Evolutionary conservation across 2,888 invertebrate species (phyloP).

Genomic region (Eustalomyia histrio): DNA sequence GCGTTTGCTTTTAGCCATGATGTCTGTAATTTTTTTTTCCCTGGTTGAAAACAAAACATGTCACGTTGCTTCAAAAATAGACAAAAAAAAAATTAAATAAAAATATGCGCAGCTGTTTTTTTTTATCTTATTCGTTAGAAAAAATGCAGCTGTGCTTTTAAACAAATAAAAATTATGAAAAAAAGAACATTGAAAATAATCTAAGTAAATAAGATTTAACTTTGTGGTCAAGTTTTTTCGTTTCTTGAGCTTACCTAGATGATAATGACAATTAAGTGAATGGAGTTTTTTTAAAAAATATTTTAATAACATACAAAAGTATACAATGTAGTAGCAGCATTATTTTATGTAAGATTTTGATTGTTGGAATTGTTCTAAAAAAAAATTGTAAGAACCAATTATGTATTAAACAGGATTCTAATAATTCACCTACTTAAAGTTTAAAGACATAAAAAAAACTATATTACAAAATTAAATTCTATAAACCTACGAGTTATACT

Average conservation of each 20-base stretch:
- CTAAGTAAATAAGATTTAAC: slow-evolving; percentile 32
- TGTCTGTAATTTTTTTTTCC: slow-evolving; percentile 35
- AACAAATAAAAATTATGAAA: slow-evolving; percentile 14
- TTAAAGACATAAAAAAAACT: no score
- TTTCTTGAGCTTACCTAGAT: slow-evolving; percentile 38
- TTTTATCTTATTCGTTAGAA: slow-evolving; percentile 49
- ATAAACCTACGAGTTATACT: no score
- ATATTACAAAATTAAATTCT: no score
- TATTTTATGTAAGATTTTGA: slow-evolving; percentile 11
- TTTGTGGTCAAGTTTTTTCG: slow-evolving; percentile 57
- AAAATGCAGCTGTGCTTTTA: slow-evolving; percentile 60
- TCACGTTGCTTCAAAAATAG: slow-evolving; percentile 49
- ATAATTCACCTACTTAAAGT: no score
- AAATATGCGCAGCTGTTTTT: slow-evolving; percentile 57
- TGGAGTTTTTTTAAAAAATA: slow-evolving; percentile 33
- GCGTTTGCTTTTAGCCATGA: slow-evolving; percentile 61
- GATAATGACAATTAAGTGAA: slow-evolving; percentile 60
- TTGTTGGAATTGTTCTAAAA: not conserved
- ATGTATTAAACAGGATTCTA: no score
- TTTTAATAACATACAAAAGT: slow-evolving; percentile 27
- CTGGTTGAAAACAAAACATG: slow-evolving; percentile 47
- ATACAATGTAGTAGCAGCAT: not conserved
- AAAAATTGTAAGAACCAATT: no score
- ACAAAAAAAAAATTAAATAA: slow-evolving; percentile 37
- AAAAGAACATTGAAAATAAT: slow-evolving; percentile 14